Base-by-base conservation (phyloP, 2,888 invertebrate genomes). In the Pollenia angustigena region DNA sequence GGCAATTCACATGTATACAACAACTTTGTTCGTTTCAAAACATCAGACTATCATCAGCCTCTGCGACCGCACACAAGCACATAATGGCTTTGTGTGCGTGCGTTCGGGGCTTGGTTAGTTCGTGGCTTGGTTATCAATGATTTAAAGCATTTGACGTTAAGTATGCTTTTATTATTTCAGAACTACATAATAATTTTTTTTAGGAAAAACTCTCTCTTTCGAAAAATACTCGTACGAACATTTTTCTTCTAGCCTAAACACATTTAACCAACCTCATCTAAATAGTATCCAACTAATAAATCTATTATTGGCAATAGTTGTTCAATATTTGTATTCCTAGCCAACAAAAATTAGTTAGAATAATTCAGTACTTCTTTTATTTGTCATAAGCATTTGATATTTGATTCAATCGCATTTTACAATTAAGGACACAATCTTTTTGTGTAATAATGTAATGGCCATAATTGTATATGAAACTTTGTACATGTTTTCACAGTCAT, bases 401-500 rank as follows among this genome's bases (percentile, higher is more conserved):
- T 64, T 62, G 75, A 75, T 64, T 85, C 80, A 71, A 81, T 71
- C 66, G 60, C 12, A 44, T 54, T 40, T 60, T 74, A 81, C 87
- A 76, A 87, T 81, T 83, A 87, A 84, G 81, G 85, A 58, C 42
- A 69, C 62, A 54, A 40, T 71, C 40, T 72, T 32, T 75, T 69
- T 80, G 44, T 85, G 68, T 72, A 80, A 54, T 72, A 60, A 52
- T 78, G 85, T 68, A 68, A 69, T 54, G 84, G 54, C 81, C 62
- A 74, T 84, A 83, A 74, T 78, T 81, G 81, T 78, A 84, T 87
- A 78, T 60, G 81, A 66, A 74, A 68, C 48, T 79, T 32, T 42
- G 80, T 78, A 87, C 87, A 87, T 87, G 87, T 87, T 84, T 87
- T 87, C 87, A 87, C 87, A 87, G 87, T 87, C 87, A 87, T 87